Evolutionary conservation across 2,113 vertebrate genomes (phyloP), one percentile per base, ranked within the genome.

Genomic region (Boulengeromyrus knoepffleri): DNA sequence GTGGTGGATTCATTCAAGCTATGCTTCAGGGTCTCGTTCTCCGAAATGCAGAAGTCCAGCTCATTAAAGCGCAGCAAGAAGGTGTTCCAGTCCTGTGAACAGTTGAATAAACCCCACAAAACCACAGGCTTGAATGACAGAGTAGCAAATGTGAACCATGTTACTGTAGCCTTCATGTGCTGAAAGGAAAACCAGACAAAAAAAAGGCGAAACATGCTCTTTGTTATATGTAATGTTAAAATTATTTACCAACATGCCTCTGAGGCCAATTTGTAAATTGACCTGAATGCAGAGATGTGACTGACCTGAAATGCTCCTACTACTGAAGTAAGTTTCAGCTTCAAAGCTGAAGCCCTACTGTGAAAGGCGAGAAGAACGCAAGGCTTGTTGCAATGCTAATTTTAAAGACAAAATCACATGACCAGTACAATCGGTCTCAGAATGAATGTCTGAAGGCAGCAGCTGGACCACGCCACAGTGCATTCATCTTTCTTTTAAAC

Each of bases 11-110:
- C 98, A 0, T 99, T 99, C 87, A 97, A 94, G 80, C 97, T 97
- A 58, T 99, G 99, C 92, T 99, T 99, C 86, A 99, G 94, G 0
- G 99, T 99, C 91, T 99, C 99, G 2, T 99, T 99, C 95, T 99
- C 98, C 0, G 98, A 99, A 94, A 99, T 97, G 24, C 99, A 99
- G 50, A 99, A 97, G 95, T 99, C 99, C 95, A 99, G 94, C 90
- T 99, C 98, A 3, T 99, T 99, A 93, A 97, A 99, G 89, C 97
- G 96, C 92, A 99, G 94, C 45, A 99, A 96, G 74, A 99, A 99
- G 0, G 97, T 99, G 92, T 99, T 99, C 99, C 99, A 99, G 94
- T 99, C 99, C 99, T 99, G 91, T 90, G 4, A 42, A 39, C 15
- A 17, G 15, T 6, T 8, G 77, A 31, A 27, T 31, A 9, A 70